Evolutionary conservation across 2,888 invertebrate species (phyloP), one percentile per base, ranked within the genome.

Genomic region (Apocheima hispidaria): DNA sequence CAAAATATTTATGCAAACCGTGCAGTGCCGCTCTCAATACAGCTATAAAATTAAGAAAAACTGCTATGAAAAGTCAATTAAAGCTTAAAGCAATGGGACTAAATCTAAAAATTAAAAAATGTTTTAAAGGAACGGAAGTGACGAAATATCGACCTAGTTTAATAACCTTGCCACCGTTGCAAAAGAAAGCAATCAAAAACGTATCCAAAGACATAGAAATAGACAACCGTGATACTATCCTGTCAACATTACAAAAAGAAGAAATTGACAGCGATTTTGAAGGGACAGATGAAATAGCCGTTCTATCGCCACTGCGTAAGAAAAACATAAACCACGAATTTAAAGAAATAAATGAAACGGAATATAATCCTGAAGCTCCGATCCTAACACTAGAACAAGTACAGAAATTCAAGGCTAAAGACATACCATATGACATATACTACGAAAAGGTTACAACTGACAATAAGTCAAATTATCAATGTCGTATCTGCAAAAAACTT

Each of bases 41-140:
- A 18, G 46, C 46, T 18, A 46, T 46, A 12, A 30, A 10, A 12
- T 33, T 46, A 33, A 46, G 46, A 46, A 46, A 46, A 46, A 46
- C 30, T 0, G 46, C 46, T 7, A 30, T 46, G 0, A 46, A 30
- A 30, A 20, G 12, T 3, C 46, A 46, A n/a, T 46, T 46, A 30
- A 2, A 46, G 18, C 30, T 46, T 0, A 46, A 46, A 30, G 2
- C 14, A 20, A 30, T 10, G 1, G 18, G 12, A 4, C 4, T 30
- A 20, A 33, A 5, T 20, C 28, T 23, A 6, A 10, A 6, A 4
- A 12, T 10, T 12, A 41, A 21, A 6, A 23, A 0, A 5, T 20
- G 5, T 21, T 4, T n/a, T 5, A 21, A 5, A 12, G 5, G 12
- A 1, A 6, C 12, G 10, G n/a, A 26, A 16, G 23, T n/a, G 2